Base-by-base conservation (phyloP, 2,113 vertebrate genomes). In the Dryoscopus gambensis region DNA sequence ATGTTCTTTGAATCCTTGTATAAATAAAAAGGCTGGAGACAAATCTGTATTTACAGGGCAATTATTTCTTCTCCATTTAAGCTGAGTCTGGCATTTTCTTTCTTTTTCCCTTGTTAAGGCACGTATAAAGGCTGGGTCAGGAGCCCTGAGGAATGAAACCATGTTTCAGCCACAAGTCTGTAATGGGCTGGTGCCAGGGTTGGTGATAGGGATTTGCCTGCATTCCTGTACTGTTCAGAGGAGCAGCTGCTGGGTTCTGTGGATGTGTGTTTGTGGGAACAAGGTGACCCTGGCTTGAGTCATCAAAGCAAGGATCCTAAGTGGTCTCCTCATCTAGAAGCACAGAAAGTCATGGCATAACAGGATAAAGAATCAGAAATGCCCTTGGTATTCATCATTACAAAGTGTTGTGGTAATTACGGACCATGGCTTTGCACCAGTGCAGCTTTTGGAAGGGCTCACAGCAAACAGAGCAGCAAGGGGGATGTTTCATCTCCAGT, bases 11-110 rank as follows among this genome's bases (percentile, higher is more conserved):
- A 97, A 97, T 97, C 96, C 97, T 98, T 92, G 95, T 97, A 94
- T 96, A 96, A 98, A 98, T 98, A 98, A 98, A 97, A 98, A 97
- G 95, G 97, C 98, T 98, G 98, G 98, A 98, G 97, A 97, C 96
- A 92, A 88, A 90, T 92, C 85, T 84, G 78, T 93, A 92, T 71
- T 76, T 35, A 70, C 90, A 91, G 83, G 86, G 39, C 80, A 73
- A 44, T 90, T 89, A 60, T 95, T 97, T 95, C 64, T 90, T 94
- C 40, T 76, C 35, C 20, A 15, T 87, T 84, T 63, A 44, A 59
- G 57, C 22, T 3, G 7, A 78, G 57, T 79, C 65, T 71, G 81
- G 62, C 37, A 15, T 74, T 89, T 87, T 73, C 78, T 55, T 84
- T 62, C n/a, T 42, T 83, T 71, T 94, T 57, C 33, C 55, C 47